Evolutionary conservation across 2,113 vertebrate genomes (phyloP).

Genomic region (Apeltes quadracus): DNA sequence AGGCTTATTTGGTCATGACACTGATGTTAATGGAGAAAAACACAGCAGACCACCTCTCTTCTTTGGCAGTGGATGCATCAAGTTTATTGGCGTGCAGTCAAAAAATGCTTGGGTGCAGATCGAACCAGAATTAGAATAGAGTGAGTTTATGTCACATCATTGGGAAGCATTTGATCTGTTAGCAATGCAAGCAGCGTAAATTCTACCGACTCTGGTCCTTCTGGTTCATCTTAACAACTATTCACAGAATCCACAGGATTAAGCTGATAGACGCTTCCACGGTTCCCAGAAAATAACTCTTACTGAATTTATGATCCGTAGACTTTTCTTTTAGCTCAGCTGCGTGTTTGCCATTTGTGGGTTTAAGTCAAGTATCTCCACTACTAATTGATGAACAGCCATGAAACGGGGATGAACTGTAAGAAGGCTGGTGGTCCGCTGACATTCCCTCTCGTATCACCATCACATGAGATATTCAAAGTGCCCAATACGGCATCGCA

Average conservation of each 20-base stretch:
- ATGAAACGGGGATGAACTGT: not conserved
- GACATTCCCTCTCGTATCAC: not conserved
- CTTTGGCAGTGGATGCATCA: not conserved
- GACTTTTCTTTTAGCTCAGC: not conserved
- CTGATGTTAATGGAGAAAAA: slow-evolving; percentile 21
- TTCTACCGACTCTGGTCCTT: not conserved
- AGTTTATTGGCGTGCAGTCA: not conserved
- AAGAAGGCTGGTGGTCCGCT: not conserved
- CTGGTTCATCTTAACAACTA: not conserved
- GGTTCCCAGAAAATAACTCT: not conserved
- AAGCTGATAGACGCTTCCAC: not conserved
- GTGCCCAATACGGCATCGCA: not conserved
- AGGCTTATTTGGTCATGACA: slow-evolving; percentile 28
- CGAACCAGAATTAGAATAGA: not conserved
- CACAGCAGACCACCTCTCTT: slow-evolving; percentile 26
- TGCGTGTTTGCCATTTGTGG: not conserved
- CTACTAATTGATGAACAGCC: not conserved
- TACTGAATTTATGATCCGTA: not conserved
- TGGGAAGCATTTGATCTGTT: not conserved
- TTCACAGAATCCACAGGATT: not conserved
- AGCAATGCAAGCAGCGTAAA: not conserved
- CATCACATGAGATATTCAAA: not conserved
- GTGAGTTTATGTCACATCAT: not conserved
- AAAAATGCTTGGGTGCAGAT: not conserved
- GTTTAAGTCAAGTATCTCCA: not conserved